Base-by-base conservation (phyloP, 2,888 invertebrate species). In the Dolomedes plantarius region DNA sequence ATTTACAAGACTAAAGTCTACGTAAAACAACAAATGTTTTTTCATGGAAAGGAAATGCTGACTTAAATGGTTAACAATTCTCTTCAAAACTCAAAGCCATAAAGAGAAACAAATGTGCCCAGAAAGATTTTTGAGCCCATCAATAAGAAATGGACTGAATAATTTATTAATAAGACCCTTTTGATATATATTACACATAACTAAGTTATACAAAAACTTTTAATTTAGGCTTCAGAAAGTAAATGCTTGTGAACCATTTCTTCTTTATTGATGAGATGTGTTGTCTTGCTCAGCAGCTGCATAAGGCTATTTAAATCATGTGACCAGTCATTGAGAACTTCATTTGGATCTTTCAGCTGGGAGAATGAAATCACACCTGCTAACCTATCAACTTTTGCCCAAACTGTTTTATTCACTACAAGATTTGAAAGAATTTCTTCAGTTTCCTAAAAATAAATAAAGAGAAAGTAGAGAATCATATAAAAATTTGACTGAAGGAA, bases 251-350 rank as follows among this genome's bases (percentile, higher is more conserved):
- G 93, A 5, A 94, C 92, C 94, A 95, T 95, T n/a, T 98, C 98
- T 91, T 99, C 98, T 91, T 98, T 98, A 92, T 98, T 98, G 91
- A 99, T 99, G 86, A 99, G 94, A 93, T 99, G 98, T 67, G 98
- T 98, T 0, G 98, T 98, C 91, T 98, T 97, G 92, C 97, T 98
- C 41, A 99, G 97, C 68, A 98, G 94, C 86, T 95, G 95, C 98
- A 99, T 99, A 78, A 99, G 92, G 28, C 95, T 94, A 89, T 96
- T 96, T 32, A 98, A 93, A 90, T 97, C 97, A 89, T 95, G 94
- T 0, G 97, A 96, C 98, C 98, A 99, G 90, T 97, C 96, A 91
- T 98, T 98, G 72, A 99, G 94, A 31, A 98, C 94, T 90, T n/a
- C 97, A 64, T 96, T 97, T 0, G 98, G 95, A 91, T 97, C 97